Conservation (phyloP, 2,113 vertebrate species). For the Boleophthalmus pectinirostris region DNA sequence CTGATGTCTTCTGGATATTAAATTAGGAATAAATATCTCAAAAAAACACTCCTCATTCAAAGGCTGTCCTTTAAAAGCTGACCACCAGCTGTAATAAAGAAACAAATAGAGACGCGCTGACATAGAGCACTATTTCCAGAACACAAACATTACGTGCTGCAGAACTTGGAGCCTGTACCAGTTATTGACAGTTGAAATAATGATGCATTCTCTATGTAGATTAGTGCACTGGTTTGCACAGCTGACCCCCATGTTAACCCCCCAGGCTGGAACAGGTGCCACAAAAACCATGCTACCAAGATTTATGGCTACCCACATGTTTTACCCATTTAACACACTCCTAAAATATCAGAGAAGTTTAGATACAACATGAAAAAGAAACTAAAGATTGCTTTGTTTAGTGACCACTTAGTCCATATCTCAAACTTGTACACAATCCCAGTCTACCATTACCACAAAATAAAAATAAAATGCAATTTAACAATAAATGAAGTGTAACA, state of each 20-base stretch:
- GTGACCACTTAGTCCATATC: too few species aligned
- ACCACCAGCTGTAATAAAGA: background rate
- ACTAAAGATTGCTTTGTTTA: background rate
- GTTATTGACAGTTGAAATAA: background rate
- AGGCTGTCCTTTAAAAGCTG: background rate
- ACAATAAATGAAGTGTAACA: too few species aligned
- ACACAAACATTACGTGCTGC: conserved; percentile 24
- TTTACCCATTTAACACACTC: conserved; percentile 62
- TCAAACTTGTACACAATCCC: background rate
- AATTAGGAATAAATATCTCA: background rate
- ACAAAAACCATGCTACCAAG: conserved; percentile 37
- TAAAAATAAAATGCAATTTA: too few species aligned
- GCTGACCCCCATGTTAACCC: background rate
- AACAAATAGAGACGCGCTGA: conserved; percentile 27
- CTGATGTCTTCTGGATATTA: too few species aligned
- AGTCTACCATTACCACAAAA: too few species aligned
- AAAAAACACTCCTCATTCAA: background rate
- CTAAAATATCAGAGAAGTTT: conserved; percentile 36
- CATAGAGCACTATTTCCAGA: conserved; percentile 35
- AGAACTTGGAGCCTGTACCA: background rate
- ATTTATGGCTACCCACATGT: conserved; percentile 67
- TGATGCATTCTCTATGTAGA: background rate
- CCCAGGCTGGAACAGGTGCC: conserved; percentile 63
- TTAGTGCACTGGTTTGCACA: background rate
- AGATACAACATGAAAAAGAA: background rate